Evolutionary conservation across 2,113 vertebrate species (phyloP), one percentile per base, ranked within the genome.

Genomic region (Serilophus lunatus): DNA sequence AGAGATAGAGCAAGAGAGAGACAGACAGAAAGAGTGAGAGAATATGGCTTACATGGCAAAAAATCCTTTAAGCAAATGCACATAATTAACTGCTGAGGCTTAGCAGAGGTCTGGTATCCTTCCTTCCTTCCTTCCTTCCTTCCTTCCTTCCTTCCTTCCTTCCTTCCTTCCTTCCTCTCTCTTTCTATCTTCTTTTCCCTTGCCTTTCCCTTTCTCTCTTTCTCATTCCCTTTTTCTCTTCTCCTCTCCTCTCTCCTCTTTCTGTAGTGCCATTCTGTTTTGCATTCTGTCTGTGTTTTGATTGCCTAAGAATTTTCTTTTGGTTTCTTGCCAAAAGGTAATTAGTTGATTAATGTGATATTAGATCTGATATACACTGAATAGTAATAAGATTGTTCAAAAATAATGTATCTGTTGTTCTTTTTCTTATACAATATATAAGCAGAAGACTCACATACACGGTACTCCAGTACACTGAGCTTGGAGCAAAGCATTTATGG

Each of bases 341-440:
- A 86, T 95, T 95, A 89, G 86, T 64, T 79, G 29, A 86, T 84
- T 18, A 45, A 92, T 68, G n/a, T 56, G 28, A 22, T 81, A 47
- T 12, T 69, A 53, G 31, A 38, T 64, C 33, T 86, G 42, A 28
- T 80, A 36, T 28, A 13, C 45, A 16, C 31, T 70, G 85, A 72
- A 70, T n/a, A 53, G 17, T 61, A 77, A 71, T 60, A 57, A 76
- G n/a, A 38, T 33, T 16, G 29, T 84, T 90, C 14, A 87, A 79
- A 81, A 79, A 31, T 2, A 54, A 36, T 49, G 20, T 65, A 45
- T 35, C 20, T 49, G 22, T 74, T 80, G 9, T 54, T 59, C 9
- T 69, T 76, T 45, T 78, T 69, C 10, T 50, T 47, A 33, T 3
- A 14, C 36, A 18, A 5, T 84, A 51, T 79, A 26, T 64, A 68